Conservation (phyloP, 1,140 invertebrate species). For the Stegodyphus mimosarum region DNA sequence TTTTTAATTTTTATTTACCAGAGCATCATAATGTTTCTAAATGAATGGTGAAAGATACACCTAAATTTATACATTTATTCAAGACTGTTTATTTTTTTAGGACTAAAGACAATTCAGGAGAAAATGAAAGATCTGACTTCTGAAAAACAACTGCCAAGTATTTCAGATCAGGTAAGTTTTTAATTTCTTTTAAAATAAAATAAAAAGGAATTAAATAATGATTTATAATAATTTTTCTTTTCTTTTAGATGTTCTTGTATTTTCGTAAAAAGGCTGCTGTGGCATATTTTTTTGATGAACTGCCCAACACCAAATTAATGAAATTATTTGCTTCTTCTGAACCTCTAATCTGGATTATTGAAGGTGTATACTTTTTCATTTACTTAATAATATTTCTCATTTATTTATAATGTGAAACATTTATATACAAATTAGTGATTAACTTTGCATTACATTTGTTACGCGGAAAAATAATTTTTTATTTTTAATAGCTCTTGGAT, state of each 20-base stretch:
- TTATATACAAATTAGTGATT: too few species aligned
- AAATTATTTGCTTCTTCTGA: constrained; percentile 41
- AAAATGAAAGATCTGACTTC: background rate
- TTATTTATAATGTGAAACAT: too few species aligned
- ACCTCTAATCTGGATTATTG: constrained; percentile 43
- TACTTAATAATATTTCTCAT: too few species aligned
- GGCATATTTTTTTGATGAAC: constrained; percentile 46
- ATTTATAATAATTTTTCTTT: background rate
- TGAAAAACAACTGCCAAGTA: background rate
- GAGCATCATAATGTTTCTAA: too few species aligned
- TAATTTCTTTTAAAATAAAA: background rate
- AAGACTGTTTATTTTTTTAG: background rate
- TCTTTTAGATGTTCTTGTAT: constrained; percentile 8
- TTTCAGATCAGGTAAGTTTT: background rate
- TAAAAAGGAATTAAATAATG: background rate
- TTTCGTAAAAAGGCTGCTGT: constrained; percentile 27
- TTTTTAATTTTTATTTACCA: background rate
- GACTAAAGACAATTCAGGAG: background rate
- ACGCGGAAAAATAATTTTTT: background rate
- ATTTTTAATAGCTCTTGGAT: constrained; percentile 33
- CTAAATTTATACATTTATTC: too few species aligned
- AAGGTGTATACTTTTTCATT: constrained; percentile 25
- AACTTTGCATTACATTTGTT: too few species aligned
- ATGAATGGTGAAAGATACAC: too few species aligned
- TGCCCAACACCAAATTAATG: constrained; percentile 30